A percentile compares a stretch with the other conserved stretches of the same genome.
Conservation (phyloP, 2,797 vertebrate species). For the Rhynchonycteris naso region DNA sequence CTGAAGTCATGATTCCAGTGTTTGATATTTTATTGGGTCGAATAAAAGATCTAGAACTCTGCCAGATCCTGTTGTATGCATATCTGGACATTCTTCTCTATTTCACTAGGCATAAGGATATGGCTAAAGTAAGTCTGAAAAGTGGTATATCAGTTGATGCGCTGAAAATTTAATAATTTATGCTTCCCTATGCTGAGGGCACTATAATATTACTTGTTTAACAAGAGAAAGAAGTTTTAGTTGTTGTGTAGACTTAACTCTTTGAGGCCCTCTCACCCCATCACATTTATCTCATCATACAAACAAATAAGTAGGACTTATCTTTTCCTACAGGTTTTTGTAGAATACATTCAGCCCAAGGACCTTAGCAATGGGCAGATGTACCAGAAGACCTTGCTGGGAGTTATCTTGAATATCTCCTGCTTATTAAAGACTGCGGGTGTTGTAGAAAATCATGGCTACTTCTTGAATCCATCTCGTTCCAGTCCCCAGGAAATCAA, state of each 20-base stretch:
- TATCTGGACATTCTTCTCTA: constrained; percentile 96
- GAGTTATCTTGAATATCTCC: constrained; percentile 92
- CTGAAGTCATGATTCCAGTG: constrained; percentile 95
- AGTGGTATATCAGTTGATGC: neutral
- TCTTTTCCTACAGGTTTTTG: constrained; percentile 89
- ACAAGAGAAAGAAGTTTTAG: constrained; percentile 25
- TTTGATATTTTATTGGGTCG: constrained; percentile 93
- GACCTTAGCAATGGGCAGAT: constrained; percentile 95
- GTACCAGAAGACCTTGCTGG: constrained; percentile 96
- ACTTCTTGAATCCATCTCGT: constrained; percentile 96
- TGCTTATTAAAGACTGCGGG: constrained; percentile 97
- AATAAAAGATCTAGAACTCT: constrained; percentile 95
- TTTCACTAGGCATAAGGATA: constrained; percentile 95
- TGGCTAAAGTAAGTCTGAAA: constrained; percentile 90
- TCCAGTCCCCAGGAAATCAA: constrained; percentile 98
- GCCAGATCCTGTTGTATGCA: constrained; percentile 93
- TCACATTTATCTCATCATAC: neutral
- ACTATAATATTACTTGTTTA: neutral
- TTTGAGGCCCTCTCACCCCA: neutral
- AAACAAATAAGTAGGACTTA: neutral
- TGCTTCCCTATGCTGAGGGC: neutral
- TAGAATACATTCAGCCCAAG: constrained; percentile 96
- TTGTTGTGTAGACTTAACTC: neutral
- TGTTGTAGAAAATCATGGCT: constrained; percentile 95
- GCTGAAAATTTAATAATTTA: neutral